Conservation (phyloP, 2,888 invertebrate species). For the Strigamia maritima region DNA sequence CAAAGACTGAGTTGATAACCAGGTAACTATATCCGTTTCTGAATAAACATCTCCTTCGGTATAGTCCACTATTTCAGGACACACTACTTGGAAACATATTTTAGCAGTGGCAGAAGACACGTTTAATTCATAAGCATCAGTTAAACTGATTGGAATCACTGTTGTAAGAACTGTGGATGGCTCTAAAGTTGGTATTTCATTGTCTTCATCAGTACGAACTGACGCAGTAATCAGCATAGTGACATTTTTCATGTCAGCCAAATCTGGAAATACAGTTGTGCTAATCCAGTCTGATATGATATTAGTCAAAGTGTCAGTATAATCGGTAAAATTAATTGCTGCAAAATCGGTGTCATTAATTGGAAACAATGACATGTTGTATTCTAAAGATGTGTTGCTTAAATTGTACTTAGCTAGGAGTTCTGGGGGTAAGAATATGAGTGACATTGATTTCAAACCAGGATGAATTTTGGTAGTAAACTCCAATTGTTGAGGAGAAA, state of each 20-base stretch:
- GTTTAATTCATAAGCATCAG: slow-evolving; percentile 13
- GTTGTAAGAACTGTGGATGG: slow-evolving; percentile 16
- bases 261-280: not conserved
- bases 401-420: slow-evolving; percentile 37
- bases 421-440: slow-evolving; percentile 36
- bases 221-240: not conserved
- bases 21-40: not conserved
- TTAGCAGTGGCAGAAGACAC: not conserved
- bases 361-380: not conserved
- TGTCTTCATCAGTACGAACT: not conserved
- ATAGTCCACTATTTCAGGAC: not conserved
- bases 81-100: not conserved
- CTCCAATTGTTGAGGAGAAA: not conserved
- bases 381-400: not conserved
- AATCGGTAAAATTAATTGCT: slow-evolving; percentile 10
- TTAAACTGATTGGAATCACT: not conserved
- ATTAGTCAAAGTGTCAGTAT: not conserved
- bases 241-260: not conserved
- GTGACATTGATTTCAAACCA: slow-evolving; percentile 36
- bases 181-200: slow-evolving; percentile 7
- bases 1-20: not conserved
- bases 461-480: slow-evolving; percentile 5
- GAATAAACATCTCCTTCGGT: not conserved
- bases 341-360: slow-evolving; percentile 25
- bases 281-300: slow-evolving; percentile 18